Base-by-base conservation (phyloP, 2,888 invertebrate species). In the Mimas tiliae region DNA sequence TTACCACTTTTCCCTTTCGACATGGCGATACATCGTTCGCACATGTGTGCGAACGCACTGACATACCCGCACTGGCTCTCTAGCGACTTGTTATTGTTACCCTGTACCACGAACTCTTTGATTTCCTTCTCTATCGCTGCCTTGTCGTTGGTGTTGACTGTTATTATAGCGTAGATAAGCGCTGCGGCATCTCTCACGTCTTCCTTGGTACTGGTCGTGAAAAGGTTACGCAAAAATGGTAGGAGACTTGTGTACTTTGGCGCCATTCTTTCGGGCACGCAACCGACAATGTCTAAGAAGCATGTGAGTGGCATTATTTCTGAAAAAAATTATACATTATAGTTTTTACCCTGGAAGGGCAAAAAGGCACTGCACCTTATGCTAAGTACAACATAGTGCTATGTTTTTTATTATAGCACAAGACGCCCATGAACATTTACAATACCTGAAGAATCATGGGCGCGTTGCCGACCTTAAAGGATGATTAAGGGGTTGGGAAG, bases 261-360 rank as follows among this genome's bases (percentile, higher is more conserved):
- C 0, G 96, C 94, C 78, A 98, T 94, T 66, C 95, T 89, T 27
- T 96, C 95, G 0, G 98, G 96, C 11, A 97, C 95, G 68, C 97
- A 97, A 51, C 98, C 98, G n/a, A 98, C 94, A 27, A 98, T 94
- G 88, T 98, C 98, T 73, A 97, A 92, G 80, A 98, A 94, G 74
- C 97, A 97, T 66, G 96, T 95, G 64, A 98, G 85, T 0, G 96
- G 92, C 87, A 95, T 95, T 55, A 95, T 83, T 77, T 95, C 96
- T 96, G 81, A 11, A 45, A 45, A 1, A 83, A 82, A 33, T n/a
- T n/a, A n/a, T n/a, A n/a, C n/a, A n/a, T n/a, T n/a, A n/a, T n/a
- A n/a, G n/a, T n/a, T n/a, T n/a, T n/a, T n/a, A n/a, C n/a, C n/a
- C n/a, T n/a, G n/a, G n/a, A n/a, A n/a, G n/a, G n/a, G n/a, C n/a